These are phyloP conservation scores for Drosophila trapezifrons DNA, from an alignment of 1,140 invertebrate genomes.

Conservation along the genomic window DNA sequence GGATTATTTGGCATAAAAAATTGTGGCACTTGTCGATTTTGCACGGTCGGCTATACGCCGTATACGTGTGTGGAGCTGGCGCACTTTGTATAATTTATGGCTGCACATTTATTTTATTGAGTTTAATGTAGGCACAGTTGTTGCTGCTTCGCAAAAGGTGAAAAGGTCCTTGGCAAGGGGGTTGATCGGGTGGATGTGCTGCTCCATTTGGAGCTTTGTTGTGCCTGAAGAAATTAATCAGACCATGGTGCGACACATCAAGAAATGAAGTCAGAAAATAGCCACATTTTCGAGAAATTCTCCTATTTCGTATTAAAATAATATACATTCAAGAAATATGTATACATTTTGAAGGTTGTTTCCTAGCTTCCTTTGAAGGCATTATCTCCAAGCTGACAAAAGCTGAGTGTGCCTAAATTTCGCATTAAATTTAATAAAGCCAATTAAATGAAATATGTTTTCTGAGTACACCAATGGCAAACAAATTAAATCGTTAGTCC, in stretches of 20 bases:
- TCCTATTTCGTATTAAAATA: neutral
- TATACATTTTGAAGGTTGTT: too few species aligned
- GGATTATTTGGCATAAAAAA: slow-evolving; percentile 79
- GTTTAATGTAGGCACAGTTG: slow-evolving; percentile 76
- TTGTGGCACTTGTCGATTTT: slow-evolving; percentile 74
- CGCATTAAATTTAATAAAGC: slow-evolving; percentile 29
- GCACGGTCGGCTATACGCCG: slow-evolving; percentile 49
- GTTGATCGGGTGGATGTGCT: slow-evolving; percentile 24
- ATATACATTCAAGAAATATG: neutral
- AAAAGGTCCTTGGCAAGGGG: slow-evolving; percentile 29
- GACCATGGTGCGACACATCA: neutral
- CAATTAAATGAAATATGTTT: slow-evolving; percentile 16
- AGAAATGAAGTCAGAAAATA: slow-evolving; percentile 4
- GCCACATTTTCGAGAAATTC: neutral
- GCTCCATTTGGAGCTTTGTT: slow-evolving; percentile 49
- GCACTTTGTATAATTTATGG: slow-evolving; percentile 74
- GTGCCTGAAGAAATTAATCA: slow-evolving; percentile 37
- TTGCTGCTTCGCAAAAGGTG: slow-evolving; percentile 48
- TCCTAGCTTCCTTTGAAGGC: slow-evolving; percentile 3
- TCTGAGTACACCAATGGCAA: slow-evolving; percentile 2
- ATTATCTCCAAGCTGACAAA: neutral
- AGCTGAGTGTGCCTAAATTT: neutral
- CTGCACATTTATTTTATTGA: slow-evolving; percentile 79
- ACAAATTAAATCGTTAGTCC: slow-evolving; percentile 25
- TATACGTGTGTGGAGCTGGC: slow-evolving; percentile 56